Conservation (phyloP, 2,797 vertebrate species). For the Meriones psammophilus region DNA sequence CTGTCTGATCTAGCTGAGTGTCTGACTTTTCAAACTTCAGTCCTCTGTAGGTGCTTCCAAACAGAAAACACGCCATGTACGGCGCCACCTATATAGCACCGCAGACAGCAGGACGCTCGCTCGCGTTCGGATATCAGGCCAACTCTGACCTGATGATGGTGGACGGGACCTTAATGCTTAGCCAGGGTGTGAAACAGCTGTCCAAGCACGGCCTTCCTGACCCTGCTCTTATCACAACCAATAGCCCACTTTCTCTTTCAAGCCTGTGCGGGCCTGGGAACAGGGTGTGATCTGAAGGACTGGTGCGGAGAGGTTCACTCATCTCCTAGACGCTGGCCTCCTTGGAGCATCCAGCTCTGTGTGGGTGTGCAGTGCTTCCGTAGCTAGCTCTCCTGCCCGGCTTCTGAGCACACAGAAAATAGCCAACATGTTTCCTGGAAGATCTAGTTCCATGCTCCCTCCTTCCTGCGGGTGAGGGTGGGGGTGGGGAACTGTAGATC, state of each 20-base stretch:
- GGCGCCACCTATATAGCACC: background rate
- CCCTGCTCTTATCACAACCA: constrained; percentile 57
- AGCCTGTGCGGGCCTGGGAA: background rate
- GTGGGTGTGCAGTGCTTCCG: background rate
- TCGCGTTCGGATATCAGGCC: background rate
- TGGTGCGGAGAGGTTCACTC: constrained; percentile 6
- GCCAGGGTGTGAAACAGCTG: constrained; percentile 29
- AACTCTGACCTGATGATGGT: background rate
- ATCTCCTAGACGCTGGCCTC: background rate
- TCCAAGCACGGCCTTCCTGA: constrained; percentile 55
- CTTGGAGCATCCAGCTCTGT: background rate
- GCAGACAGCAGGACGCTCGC: background rate
- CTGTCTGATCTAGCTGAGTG: constrained; percentile 3
- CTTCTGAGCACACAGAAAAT: constrained; percentile 62
- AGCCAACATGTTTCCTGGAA: constrained; percentile 41
- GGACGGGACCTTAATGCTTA: constrained; percentile 11
- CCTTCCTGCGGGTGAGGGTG: background rate
- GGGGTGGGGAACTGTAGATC: background rate
- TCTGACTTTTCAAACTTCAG: background rate
- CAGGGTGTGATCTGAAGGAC: background rate
- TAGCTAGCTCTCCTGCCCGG: background rate
- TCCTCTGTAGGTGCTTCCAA: background rate
- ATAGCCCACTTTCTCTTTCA: constrained; percentile 63
- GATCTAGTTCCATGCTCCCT: background rate
- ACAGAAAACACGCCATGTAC: background rate